Conservation (phyloP, 2,113 vertebrate species). For the Mixornis gularis region DNA sequence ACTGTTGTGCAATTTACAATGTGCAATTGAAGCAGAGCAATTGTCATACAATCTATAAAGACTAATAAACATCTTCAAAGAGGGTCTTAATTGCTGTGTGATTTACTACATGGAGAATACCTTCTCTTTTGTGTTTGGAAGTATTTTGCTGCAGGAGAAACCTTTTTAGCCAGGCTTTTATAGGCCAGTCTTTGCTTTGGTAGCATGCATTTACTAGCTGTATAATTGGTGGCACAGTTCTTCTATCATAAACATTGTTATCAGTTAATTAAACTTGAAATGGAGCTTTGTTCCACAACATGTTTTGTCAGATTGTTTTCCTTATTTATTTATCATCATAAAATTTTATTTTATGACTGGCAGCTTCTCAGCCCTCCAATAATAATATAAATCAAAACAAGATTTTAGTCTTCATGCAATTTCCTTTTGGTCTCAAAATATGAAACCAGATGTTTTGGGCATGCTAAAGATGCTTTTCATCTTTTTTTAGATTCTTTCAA, state of each 20-base stretch:
- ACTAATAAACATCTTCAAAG: conserved; percentile 14
- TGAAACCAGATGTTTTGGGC: conserved; percentile 98
- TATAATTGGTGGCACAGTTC: conserved; percentile 84
- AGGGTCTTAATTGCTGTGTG: conserved; percentile 56
- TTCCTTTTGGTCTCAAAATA: conserved; percentile 90
- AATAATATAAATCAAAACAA: conserved; percentile 97
- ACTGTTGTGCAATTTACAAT: conserved; percentile 40
- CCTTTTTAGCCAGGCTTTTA: conserved; percentile 60
- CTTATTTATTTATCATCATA: conserved; percentile 86
- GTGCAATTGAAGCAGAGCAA: conserved; percentile 1
- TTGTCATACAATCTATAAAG: conserved; percentile 49
- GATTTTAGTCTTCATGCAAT: conserved; percentile 93
- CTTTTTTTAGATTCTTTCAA: conserved; percentile 79
- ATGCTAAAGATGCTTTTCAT: conserved; percentile 94
- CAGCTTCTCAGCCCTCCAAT: conserved; percentile 82
- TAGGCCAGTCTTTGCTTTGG: conserved; percentile 58
- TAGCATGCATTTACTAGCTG: conserved; percentile 72
- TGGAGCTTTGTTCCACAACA: conserved; percentile 79
- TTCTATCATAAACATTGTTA: conserved; percentile 84
- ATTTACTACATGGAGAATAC: conserved; percentile 47
- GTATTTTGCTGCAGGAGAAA: conserved; percentile 35
- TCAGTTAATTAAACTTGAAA: conserved; percentile 86
- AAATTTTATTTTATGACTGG: conserved; percentile 84
- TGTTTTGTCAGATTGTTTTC: conserved; percentile 79
- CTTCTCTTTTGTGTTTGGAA: conserved; percentile 38